Conservation (phyloP, 2,113 vertebrate species). For the Sterna hirundo region DNA sequence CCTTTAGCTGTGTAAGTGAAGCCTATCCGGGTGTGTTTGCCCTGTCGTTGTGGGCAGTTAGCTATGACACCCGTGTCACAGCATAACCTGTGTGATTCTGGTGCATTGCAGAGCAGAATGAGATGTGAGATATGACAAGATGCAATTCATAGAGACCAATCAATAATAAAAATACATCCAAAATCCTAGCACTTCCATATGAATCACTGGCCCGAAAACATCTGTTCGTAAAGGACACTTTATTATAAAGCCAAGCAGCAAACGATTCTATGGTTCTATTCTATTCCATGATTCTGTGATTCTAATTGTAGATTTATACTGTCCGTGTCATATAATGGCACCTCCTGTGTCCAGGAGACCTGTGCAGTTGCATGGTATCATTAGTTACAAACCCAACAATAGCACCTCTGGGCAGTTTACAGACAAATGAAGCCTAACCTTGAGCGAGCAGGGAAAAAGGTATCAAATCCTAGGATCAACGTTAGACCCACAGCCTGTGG, state of each 20-base stretch:
- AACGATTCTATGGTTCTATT: not conserved
- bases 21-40: not conserved
- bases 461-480: not conserved
- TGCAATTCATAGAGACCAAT: not conserved
- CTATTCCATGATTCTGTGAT: not conserved
- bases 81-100: fast-evolving
- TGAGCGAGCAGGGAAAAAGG: not conserved
- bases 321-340: not conserved
- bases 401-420: not conserved
- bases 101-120: not conserved
- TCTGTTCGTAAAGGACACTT: not conserved
- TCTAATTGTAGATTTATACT: not conserved
- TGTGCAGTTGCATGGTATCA: not conserved
- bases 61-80: not conserved
- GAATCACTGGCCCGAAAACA: not conserved
- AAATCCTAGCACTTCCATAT: not conserved
- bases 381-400: not conserved
- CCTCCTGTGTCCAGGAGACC: not conserved
- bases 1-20: not conserved
- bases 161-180: not conserved
- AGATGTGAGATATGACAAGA: not conserved
- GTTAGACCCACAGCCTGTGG: not conserved
- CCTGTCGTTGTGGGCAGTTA: not conserved
- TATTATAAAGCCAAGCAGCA: not conserved
- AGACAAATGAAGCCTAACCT: not conserved